Conservation (phyloP, 2,113 vertebrate genomes). For the Acanthochromis polyacanthus region DNA sequence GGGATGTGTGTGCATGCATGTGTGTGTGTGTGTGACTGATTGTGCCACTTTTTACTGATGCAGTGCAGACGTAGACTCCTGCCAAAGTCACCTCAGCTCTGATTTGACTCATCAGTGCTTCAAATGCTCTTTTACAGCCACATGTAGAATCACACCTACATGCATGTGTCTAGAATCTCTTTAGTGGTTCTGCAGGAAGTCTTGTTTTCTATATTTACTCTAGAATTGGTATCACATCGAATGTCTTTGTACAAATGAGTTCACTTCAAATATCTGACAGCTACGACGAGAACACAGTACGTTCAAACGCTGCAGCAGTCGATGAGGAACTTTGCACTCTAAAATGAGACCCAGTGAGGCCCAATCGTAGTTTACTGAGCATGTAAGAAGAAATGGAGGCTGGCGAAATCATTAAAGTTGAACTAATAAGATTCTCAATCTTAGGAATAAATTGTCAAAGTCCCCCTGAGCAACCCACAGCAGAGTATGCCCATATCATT, state of each 20-base stretch:
- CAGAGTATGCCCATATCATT: too few species aligned
- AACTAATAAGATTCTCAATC: neutral
- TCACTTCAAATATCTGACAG: neutral
- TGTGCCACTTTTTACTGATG: conserved; percentile 6
- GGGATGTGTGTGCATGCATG: conserved; percentile 3
- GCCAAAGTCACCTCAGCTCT: conserved; percentile 1
- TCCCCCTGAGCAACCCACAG: too few species aligned
- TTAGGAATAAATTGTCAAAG: too few species aligned
- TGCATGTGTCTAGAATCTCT: neutral
- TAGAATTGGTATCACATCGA: neutral
- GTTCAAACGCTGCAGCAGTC: neutral
- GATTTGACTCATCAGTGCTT: conserved; percentile 22
- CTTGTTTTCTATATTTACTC: neutral
- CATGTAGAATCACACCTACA: neutral
- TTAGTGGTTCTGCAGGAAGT: neutral
- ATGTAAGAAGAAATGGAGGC: neutral
- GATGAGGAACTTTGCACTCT: neutral
- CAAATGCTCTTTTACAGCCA: conserved; percentile 8
- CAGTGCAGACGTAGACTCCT: conserved; percentile 24
- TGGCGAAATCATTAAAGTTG: neutral
- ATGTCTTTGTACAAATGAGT: neutral
- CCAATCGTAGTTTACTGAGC: neutral
- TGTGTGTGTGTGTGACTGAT: conserved; percentile 38
- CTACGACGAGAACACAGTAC: neutral
- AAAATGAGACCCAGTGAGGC: neutral